These are phyloP conservation scores for Andrena dorsata DNA, from an alignment of 2,888 invertebrate species.

Conservation along the genomic window DNA sequence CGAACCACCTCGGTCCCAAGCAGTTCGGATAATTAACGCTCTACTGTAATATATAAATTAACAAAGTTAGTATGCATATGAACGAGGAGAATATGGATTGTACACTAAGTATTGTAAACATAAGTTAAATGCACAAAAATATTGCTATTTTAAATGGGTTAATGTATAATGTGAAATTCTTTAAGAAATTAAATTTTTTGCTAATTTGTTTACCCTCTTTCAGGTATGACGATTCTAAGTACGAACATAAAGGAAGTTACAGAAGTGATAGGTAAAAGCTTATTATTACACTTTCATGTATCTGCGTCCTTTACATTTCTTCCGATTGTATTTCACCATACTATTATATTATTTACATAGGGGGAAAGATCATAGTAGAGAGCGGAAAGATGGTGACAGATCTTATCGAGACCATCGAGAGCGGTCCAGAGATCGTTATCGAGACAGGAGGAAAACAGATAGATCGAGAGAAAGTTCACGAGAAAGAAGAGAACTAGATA, in stretches of 20 bases:
- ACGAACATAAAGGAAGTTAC: constrained; percentile 6
- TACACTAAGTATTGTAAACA: constrained; percentile 41
- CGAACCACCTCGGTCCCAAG: too few relatives aligned
- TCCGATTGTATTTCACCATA: neutral
- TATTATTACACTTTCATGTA: neutral
- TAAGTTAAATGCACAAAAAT: constrained; percentile 9
- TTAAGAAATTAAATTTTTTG: neutral
- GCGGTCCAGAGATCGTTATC: too few relatives aligned
- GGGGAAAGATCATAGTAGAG: constrained; percentile 36
- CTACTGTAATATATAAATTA: neutral
- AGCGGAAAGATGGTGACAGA: constrained; percentile 44
- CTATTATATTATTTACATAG: constrained; percentile 12
- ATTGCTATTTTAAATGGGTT: neutral
- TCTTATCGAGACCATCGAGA: constrained; percentile 56
- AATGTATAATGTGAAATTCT: neutral
- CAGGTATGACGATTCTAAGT: constrained; percentile 42
- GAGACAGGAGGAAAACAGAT: too few relatives aligned
- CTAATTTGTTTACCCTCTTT: constrained; percentile 13
- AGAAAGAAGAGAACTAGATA: constrained; percentile 58
- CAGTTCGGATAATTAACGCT: too few relatives aligned
- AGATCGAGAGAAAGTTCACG: constrained; percentile 63
- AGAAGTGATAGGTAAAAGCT: constrained; percentile 50
- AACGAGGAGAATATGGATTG: constrained; percentile 6
- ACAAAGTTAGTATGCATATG: constrained; percentile 39
- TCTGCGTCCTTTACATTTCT: neutral